A percentile compares a stretch with the other conserved stretches of the same genome.
Conservation (phyloP, 2,797 vertebrate species). For the Semotilus atromaculatus region DNA sequence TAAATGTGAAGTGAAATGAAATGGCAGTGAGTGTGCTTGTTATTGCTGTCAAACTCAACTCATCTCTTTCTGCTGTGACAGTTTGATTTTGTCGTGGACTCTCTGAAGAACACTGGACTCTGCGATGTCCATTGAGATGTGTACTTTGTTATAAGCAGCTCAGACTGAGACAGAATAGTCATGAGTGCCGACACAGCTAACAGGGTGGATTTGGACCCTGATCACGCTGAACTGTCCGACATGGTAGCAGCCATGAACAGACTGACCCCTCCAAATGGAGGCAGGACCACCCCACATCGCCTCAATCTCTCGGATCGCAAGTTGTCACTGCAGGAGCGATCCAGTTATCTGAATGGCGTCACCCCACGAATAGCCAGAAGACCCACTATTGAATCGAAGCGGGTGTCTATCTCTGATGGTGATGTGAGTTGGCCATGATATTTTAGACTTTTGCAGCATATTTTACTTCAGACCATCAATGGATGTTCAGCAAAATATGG, state of each 20-base stretch:
- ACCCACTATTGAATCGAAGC: slow-evolving; percentile 92
- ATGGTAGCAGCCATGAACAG: slow-evolving; percentile 86
- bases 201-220: slow-evolving; percentile 70
- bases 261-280: slow-evolving; percentile 67
- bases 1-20: background rate
- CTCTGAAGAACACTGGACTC: slow-evolving; percentile 21
- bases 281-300: slow-evolving; percentile 66
- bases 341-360: slow-evolving; percentile 70
- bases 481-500: background rate
- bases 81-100: slow-evolving; percentile 53
- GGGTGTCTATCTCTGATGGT: slow-evolving; percentile 88
- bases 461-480: background rate
- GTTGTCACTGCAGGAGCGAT: slow-evolving; percentile 91
- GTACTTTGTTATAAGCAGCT: slow-evolving; percentile 42
- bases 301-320: slow-evolving; percentile 84
- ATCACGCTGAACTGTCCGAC: slow-evolving; percentile 83
- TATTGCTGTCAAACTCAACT: background rate
- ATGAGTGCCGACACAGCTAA: slow-evolving; percentile 66
- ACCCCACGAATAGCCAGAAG: slow-evolving; percentile 80
- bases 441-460: background rate
- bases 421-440: slow-evolving; percentile 75
- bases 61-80: slow-evolving; percentile 11
- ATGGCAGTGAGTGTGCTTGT: background rate
- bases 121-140: slow-evolving; percentile 35
- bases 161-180: slow-evolving; percentile 28